These are phyloP conservation scores for Chromis chromis DNA, from an alignment of 2,797 vertebrate species.

Conservation along the genomic window DNA sequence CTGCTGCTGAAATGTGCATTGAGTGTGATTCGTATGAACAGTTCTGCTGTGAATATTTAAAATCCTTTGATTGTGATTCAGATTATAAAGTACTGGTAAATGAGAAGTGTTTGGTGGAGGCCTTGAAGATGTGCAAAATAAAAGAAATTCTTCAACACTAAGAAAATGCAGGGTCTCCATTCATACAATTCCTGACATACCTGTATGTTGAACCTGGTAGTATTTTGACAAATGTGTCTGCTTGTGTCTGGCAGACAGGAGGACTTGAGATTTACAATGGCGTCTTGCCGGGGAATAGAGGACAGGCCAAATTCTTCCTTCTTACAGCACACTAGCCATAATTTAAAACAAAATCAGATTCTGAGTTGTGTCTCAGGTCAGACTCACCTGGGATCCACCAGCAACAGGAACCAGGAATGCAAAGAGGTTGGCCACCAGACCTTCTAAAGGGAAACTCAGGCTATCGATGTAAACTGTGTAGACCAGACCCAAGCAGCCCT, in stretches of 20 bases:
- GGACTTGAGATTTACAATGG: slow-evolving; percentile 32
- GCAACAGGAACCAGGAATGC: slow-evolving; percentile 93
- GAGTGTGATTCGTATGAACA: background rate
- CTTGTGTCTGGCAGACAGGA: slow-evolving; percentile 36
- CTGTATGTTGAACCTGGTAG: slow-evolving; percentile 36
- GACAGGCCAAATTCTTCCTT: slow-evolving; percentile 41
- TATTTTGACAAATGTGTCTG: slow-evolving; percentile 53
- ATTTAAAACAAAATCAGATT: slow-evolving; percentile 23
- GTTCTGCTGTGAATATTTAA: background rate
- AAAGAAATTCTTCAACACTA: background rate
- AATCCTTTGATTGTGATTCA: background rate
- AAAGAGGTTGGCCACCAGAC: slow-evolving; percentile 93
- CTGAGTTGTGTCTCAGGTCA: slow-evolving; percentile 67
- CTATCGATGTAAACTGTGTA: slow-evolving; percentile 96
- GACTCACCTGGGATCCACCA: slow-evolving; percentile 95
- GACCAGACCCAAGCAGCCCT: slow-evolving; percentile 97
- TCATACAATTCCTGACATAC: slow-evolving; percentile 46
- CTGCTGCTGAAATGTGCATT: background rate
- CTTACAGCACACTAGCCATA: slow-evolving; percentile 10
- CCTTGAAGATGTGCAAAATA: slow-evolving; percentile 1
- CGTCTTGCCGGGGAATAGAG: slow-evolving; percentile 25
- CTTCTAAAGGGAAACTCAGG: slow-evolving; percentile 92
- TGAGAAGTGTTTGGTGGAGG: background rate
- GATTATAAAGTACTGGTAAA: background rate
- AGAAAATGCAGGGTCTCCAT: slow-evolving; percentile 13